phyloP scores from a whole-genome alignment of 2,888 invertebrate genomes.

The Phragmatobia fuliginosa region DNA sequence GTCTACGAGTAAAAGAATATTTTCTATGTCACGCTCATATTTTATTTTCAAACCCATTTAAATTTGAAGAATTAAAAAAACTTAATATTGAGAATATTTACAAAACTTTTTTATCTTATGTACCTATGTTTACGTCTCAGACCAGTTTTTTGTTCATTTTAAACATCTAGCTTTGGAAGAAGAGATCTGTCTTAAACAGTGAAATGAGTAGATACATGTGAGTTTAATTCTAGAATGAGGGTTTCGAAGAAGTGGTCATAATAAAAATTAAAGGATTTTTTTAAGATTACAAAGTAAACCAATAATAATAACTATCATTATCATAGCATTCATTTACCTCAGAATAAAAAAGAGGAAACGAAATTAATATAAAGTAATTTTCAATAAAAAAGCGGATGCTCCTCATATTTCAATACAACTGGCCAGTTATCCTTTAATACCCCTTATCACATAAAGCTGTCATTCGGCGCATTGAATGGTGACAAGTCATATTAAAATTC shows the following conservation, averaged over 20 bases:
- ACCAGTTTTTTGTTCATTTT: neutral
- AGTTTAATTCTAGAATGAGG: too few species aligned
- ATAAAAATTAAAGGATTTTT: too few species aligned
- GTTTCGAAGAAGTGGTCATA: too few species aligned
- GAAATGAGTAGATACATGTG: too few species aligned
- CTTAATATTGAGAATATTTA: neutral
- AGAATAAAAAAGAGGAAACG: neutral
- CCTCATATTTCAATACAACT: slow-evolving; percentile 11
- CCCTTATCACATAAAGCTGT: slow-evolving; percentile 26
- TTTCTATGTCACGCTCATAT: too few species aligned
- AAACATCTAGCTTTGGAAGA: neutral
- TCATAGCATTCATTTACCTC: neutral
- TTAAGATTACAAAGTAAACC: too few species aligned
- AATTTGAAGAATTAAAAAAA: neutral
- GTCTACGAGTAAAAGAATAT: too few species aligned
- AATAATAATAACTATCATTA: slow-evolving; percentile 8
- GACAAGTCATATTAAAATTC: slow-evolving; percentile 64
- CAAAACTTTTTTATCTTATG: neutral
- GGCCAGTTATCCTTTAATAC: slow-evolving; percentile 26
- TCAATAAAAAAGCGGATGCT: slow-evolving; percentile 4
- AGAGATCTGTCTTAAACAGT: too few species aligned
- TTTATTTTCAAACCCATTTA: too few species aligned
- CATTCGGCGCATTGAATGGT: slow-evolving; percentile 38
- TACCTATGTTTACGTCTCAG: too few species aligned
- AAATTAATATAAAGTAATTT: neutral